These are phyloP conservation scores for Drosophila carrolli DNA, from an alignment of 1,140 invertebrate genomes.

Conservation along the genomic window DNA sequence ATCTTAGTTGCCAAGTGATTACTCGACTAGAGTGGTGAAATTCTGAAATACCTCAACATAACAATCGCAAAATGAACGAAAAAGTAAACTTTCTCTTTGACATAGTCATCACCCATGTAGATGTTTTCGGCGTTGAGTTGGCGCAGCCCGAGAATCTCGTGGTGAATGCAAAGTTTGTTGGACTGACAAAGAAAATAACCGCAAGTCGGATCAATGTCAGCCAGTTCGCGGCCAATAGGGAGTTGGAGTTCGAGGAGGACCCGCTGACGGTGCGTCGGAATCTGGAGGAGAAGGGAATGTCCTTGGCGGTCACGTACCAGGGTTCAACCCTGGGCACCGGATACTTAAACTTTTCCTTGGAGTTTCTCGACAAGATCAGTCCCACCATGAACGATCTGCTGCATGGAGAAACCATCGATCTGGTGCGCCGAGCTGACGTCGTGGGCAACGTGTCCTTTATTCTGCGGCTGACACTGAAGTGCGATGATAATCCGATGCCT, in stretches of 20 bases:
- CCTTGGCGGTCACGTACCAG: slow-evolving; percentile 9
- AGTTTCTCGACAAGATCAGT: slow-evolving; percentile 27
- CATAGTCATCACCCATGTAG: slow-evolving; percentile 27
- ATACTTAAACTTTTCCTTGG: neutral
- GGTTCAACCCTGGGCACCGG: slow-evolving; percentile 3
- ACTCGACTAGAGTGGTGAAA: neutral
- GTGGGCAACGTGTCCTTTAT: slow-evolving; percentile 7
- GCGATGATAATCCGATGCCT: neutral
- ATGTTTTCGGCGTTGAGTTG: neutral
- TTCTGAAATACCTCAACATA: neutral
- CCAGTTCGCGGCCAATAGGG: slow-evolving; percentile 29
- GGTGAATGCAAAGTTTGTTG: slow-evolving; percentile 11
- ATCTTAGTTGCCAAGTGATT: neutral
- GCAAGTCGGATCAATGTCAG: slow-evolving; percentile 57
- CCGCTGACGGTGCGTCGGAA: neutral
- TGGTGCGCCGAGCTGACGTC: neutral
- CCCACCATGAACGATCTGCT: slow-evolving; percentile 25
- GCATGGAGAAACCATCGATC: neutral
- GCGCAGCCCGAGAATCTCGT: neutral
- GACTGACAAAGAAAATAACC: slow-evolving; percentile 8
- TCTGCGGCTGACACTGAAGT: slow-evolving; percentile 14
- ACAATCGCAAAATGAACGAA: neutral
- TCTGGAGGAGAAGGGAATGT: slow-evolving; percentile 37
- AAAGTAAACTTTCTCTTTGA: slow-evolving; percentile 32
- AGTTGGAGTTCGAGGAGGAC: neutral